Evolutionary conservation across 2,888 invertebrate genomes (phyloP).

Genomic region (Chouioia cunea): DNA sequence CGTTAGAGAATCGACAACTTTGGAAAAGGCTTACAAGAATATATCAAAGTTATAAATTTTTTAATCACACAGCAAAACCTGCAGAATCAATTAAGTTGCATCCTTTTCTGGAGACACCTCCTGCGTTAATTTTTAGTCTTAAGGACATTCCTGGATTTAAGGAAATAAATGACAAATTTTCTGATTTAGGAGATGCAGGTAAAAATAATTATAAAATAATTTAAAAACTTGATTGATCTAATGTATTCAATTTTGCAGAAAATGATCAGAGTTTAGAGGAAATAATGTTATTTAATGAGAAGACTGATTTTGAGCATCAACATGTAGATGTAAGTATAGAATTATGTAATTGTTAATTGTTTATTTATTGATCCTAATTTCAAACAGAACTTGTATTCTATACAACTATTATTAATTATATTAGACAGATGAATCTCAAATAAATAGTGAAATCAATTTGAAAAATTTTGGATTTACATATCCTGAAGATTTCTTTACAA

Average conservation of each 20-base stretch:
- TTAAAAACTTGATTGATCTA: not conserved
- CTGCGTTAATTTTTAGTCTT: constrained; percentile 56
- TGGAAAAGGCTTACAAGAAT: constrained; percentile 81
- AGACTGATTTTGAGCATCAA: constrained; percentile 77
- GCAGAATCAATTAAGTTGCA: constrained; percentile 71
- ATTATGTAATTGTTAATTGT: not conserved
- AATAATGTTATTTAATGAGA: constrained; percentile 80
- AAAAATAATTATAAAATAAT: constrained; percentile 37
- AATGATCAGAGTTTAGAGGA: constrained; percentile 78
- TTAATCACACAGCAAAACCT: constrained; percentile 71
- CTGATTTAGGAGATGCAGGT: constrained; percentile 52
- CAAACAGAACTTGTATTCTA: constrained; percentile 8
- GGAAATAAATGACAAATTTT: constrained; percentile 49
- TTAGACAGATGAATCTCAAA: constrained; percentile 77
- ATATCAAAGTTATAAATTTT: constrained; percentile 73
- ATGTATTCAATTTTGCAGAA: too few relatives aligned
- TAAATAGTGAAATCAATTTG: constrained; percentile 72
- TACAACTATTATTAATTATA: constrained; percentile 28
- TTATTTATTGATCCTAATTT: constrained; percentile 14
- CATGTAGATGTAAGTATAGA: constrained; percentile 69
- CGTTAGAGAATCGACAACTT: constrained; percentile 83
- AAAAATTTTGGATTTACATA: constrained; percentile 76
- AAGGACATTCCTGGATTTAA: constrained; percentile 51
- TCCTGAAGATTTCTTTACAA: constrained; percentile 71
- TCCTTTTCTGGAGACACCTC: constrained; percentile 57